Evolutionary conservation across 2,797 vertebrate species (phyloP).

Genomic region (Pseudochromis fuscus): DNA sequence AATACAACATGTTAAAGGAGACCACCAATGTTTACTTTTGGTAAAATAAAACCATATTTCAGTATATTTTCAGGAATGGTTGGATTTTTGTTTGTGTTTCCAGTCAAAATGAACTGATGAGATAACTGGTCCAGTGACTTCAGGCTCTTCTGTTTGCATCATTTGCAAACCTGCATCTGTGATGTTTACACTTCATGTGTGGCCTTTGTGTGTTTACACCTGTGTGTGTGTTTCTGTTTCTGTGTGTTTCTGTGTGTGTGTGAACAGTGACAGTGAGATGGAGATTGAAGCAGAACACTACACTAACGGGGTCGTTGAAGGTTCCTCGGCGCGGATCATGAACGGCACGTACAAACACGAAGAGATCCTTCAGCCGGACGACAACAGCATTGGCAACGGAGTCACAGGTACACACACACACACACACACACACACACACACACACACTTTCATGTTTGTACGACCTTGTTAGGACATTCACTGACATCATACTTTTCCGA

Average conservation of each 20-base stretch:
- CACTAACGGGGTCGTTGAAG: constrained; percentile 93
- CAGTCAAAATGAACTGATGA: too few relatives aligned
- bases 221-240: not conserved
- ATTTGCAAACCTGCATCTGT: too few relatives aligned
- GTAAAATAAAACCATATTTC: too few relatives aligned
- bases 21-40: too few relatives aligned
- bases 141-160: too few relatives aligned
- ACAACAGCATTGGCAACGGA: constrained; percentile 92
- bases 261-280: constrained; percentile 95
- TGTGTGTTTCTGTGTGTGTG: too few relatives aligned
- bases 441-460: not conserved
- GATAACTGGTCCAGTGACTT: too few relatives aligned
- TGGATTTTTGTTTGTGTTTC: too few relatives aligned
- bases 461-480: too few relatives aligned
- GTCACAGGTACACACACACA: constrained; percentile 76
- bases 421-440: constrained; percentile 19
- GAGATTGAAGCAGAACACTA: constrained; percentile 97
- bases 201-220: not conserved
- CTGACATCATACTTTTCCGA: too few relatives aligned
- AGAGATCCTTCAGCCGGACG: constrained; percentile 94
- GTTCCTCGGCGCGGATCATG: constrained; percentile 92
- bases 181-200: not conserved
- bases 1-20: too few relatives aligned
- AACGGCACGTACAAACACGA: constrained; percentile 98
- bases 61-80: too few relatives aligned